These are phyloP conservation scores for Chelonus formosanus DNA, from an alignment of 2,888 invertebrate genomes.

Conservation along the genomic window DNA sequence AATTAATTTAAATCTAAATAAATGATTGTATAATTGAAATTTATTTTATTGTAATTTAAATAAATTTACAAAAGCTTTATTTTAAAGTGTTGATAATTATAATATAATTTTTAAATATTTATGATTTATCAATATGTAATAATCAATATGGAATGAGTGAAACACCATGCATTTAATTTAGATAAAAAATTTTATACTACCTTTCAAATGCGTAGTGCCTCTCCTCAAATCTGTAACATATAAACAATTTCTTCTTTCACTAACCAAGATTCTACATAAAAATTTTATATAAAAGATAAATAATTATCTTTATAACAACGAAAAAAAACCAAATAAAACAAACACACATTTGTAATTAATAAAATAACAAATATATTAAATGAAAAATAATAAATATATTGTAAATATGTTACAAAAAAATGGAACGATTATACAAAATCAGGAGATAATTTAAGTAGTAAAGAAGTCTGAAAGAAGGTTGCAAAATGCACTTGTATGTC, in stretches of 20 bases:
- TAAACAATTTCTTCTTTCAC: slow-evolving; percentile 41
- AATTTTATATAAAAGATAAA: neutral
- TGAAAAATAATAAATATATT: too few relatives aligned
- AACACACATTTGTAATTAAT: neutral
- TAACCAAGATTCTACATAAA: slow-evolving; percentile 6
- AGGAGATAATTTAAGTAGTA: too few relatives aligned
- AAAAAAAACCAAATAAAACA: neutral
- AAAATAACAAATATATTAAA: neutral
- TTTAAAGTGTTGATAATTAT: too few relatives aligned
- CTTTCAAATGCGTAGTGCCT: slow-evolving; percentile 65
- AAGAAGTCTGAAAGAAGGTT: too few relatives aligned
- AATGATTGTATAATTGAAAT: too few relatives aligned
- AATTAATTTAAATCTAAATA: too few relatives aligned
- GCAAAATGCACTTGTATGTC: slow-evolving; percentile 14
- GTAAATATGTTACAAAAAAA: too few relatives aligned
- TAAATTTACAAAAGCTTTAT: too few relatives aligned
- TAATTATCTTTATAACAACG: slow-evolving; percentile 7
- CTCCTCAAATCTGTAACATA: slow-evolving; percentile 65
- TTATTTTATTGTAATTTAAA: too few relatives aligned
- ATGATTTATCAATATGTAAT: neutral
- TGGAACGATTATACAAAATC: too few relatives aligned
- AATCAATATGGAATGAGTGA: too few relatives aligned
- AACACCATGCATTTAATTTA: neutral
- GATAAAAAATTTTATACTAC: slow-evolving; percentile 46
- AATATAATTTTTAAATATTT: too few relatives aligned